Conservation (phyloP, 1,140 invertebrate genomes). For the Lucilia sericata region DNA sequence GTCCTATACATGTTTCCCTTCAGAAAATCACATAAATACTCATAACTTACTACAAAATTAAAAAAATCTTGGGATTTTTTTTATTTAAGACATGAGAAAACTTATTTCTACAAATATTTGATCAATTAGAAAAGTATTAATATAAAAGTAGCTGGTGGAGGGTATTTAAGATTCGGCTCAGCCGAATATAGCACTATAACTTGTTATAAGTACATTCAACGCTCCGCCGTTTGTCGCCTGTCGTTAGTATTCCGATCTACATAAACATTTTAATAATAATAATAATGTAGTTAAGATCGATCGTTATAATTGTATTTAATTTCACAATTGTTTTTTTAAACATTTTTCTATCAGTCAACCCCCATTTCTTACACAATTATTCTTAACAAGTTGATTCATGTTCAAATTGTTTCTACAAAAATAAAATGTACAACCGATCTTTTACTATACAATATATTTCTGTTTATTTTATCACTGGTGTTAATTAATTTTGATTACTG, state of each 20-base stretch:
- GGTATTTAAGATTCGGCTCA: too few species aligned
- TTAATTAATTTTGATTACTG: conserved; percentile 26
- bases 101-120: too few species aligned
- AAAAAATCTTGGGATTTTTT: too few species aligned
- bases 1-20: too few species aligned
- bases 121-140: too few species aligned
- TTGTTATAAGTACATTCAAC: too few species aligned
- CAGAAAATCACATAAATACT: too few species aligned
- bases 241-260: not conserved
- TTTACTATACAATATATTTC: not conserved
- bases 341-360: not conserved
- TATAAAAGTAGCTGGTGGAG: too few species aligned
- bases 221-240: not conserved
- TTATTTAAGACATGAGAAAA: too few species aligned
- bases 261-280: not conserved
- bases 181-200: too few species aligned
- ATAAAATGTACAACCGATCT: not conserved
- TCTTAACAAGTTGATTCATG: not conserved
- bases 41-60: too few species aligned
- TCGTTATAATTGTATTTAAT: not conserved
- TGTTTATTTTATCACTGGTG: not conserved
- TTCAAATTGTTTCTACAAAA: not conserved
- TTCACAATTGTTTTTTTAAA: not conserved
- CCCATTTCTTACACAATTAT: not conserved
- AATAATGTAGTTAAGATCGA: not conserved